These are phyloP conservation scores for Mycetomoellerius zeteki DNA, from an alignment of 1,140 invertebrate genomes.

Conservation along the genomic window DNA sequence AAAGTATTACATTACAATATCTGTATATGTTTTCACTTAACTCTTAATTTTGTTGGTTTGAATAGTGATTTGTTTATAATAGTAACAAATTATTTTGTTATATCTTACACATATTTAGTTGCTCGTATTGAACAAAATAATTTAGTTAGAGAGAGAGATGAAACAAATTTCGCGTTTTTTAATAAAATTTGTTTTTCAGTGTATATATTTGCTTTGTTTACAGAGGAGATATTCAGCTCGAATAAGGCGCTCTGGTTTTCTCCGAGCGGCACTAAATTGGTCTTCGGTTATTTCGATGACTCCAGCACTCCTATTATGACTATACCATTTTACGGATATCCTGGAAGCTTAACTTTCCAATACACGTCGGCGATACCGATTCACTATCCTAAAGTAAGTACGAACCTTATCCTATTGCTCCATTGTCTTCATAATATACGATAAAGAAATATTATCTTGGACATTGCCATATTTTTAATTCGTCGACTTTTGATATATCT, in stretches of 20 bases:
- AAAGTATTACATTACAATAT: too few relatives aligned
- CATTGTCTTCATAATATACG: neutral
- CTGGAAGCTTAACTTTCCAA: conserved; percentile 88
- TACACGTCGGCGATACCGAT: conserved; percentile 90
- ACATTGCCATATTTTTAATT: conserved; percentile 1
- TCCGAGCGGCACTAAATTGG: conserved; percentile 92
- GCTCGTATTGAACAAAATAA: too few relatives aligned
- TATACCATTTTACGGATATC: conserved; percentile 88
- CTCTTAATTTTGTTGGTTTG: too few relatives aligned
- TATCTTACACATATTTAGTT: too few relatives aligned
- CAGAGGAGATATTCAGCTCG: conserved; percentile 96
- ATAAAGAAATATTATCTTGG: conserved; percentile 4
- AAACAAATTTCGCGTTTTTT: too few relatives aligned
- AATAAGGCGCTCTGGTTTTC: conserved; percentile 97
- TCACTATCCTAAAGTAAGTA: conserved; percentile 94
- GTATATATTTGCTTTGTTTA: conserved; percentile 81
- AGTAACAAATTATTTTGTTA: too few relatives aligned
- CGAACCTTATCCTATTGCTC: neutral
- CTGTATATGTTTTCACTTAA: too few relatives aligned
- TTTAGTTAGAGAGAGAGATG: too few relatives aligned
- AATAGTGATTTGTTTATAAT: too few relatives aligned
- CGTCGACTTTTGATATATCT: neutral
- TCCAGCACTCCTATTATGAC: conserved; percentile 88
- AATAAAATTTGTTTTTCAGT: too few relatives aligned
- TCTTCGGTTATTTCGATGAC: conserved; percentile 95